Percentiles rank a stretch among this genome's conserved stretches.
phyloP scores from a whole-genome alignment of 2,113 vertebrate species.

The Etia nguti region DNA sequence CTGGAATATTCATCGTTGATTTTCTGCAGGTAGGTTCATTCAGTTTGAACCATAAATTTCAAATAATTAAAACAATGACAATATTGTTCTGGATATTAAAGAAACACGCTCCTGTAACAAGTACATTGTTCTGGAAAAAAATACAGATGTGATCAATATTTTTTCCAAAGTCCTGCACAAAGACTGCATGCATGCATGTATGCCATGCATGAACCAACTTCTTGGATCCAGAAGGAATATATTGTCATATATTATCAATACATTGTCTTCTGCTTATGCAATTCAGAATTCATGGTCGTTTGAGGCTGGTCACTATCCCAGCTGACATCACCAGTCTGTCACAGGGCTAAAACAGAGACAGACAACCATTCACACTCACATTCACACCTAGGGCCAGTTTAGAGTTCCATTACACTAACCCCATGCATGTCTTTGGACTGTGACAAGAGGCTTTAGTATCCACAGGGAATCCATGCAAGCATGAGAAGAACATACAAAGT shows the following conservation, averaged over 20 bases:
- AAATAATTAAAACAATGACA: neutral
- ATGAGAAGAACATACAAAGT: neutral
- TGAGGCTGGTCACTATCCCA: neutral
- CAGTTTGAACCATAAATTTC: neutral
- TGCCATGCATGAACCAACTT: no score
- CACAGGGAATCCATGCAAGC: neutral
- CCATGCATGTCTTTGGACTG: neutral
- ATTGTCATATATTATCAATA: neutral
- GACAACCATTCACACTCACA: neutral
- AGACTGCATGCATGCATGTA: neutral
- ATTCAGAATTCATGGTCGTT: neutral
- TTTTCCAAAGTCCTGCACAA: neutral
- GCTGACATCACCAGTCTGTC: neutral
- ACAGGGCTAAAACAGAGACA: neutral
- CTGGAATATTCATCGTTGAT: neutral
- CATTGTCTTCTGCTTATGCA: neutral
- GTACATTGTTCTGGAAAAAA: neutral
- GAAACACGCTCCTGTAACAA: neutral
- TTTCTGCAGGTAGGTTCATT: neutral
- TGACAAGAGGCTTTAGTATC: neutral
- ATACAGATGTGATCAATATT: neutral
- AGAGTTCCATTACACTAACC: neutral
- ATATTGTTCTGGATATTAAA: neutral
- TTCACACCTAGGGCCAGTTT: neutral
- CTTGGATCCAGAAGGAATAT: neutral